Percentiles rank a stretch among this genome's conserved stretches.
Conservation (phyloP, 92 coral and sea anemone species). For the Micromussa lordhowensis region DNA sequence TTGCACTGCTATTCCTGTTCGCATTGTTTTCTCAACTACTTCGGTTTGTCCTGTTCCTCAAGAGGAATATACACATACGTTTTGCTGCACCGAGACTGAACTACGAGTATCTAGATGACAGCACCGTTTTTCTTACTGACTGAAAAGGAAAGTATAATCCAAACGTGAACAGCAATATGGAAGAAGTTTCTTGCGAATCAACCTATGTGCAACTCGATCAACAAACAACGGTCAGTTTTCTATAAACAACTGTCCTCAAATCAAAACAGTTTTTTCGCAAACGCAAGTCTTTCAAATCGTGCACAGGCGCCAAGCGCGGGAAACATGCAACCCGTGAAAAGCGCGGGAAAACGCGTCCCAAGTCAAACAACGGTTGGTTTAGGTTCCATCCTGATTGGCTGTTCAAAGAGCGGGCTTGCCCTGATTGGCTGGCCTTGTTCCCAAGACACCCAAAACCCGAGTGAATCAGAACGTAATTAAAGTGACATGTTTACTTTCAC, state of each 20-base stretch:
- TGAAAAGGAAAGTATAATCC: neutral
- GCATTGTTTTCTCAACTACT: conserved; percentile 33
- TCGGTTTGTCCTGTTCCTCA: conserved; percentile 38
- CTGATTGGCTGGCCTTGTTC: too few species aligned
- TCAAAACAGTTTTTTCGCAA: neutral
- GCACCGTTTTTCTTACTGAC: neutral
- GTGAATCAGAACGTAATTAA: too few species aligned
- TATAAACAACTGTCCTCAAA: neutral
- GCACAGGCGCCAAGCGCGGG: neutral
- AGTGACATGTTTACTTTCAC: too few species aligned
- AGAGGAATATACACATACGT: neutral
- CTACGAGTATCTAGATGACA: conserved; percentile 5
- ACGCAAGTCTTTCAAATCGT: neutral
- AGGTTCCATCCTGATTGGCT: too few species aligned
- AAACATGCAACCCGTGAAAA: neutral
- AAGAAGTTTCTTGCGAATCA: too few species aligned
- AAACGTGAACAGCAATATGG: neutral
- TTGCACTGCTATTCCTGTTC: conserved; percentile 20
- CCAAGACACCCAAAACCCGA: too few species aligned
- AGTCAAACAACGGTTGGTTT: too few species aligned
- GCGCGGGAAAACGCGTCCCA: neutral
- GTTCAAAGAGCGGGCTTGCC: too few species aligned
- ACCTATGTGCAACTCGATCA: neutral
- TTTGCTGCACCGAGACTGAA: neutral
- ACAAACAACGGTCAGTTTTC: neutral